These are phyloP conservation scores for Alces alces DNA, from an alignment of 2,113 vertebrate genomes.

Conservation along the genomic window DNA sequence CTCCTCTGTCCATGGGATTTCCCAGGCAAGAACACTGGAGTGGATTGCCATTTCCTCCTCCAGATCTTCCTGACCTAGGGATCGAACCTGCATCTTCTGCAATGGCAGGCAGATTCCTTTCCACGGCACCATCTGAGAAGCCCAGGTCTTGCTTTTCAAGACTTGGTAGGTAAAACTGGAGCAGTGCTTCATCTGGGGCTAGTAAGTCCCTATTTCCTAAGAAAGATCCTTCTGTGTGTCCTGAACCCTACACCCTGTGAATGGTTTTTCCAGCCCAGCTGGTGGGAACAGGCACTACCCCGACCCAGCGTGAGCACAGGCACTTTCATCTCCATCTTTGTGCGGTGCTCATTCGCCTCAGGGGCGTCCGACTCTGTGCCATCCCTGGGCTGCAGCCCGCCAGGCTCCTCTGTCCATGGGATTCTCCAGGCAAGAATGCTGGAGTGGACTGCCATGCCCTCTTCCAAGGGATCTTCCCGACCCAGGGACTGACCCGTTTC, in stretches of 20 bases:
- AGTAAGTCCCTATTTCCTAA: neutral
- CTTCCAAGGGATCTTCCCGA: neutral
- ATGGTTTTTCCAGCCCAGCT: neutral
- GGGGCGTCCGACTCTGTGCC: fast-evolving
- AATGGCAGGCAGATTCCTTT: neutral
- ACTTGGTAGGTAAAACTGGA: neutral
- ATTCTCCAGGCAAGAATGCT: neutral
- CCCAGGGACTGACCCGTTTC: neutral
- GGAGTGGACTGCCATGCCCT: neutral
- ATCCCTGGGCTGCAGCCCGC: fast-evolving
- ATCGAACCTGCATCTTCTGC: neutral
- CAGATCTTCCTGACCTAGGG: neutral
- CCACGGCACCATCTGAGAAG: neutral
- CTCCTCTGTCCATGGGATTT: neutral
- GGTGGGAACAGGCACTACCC: neutral
- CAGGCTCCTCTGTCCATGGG: neutral
- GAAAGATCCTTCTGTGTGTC: neutral
- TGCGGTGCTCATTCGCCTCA: neutral
- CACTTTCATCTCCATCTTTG: neutral
- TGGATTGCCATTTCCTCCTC: neutral
- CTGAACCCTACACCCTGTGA: neutral
- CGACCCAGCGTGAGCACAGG: too few species aligned
- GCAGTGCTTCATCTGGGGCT: neutral
- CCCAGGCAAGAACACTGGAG: neutral
- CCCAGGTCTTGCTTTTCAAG: neutral